phyloP scores from a whole-genome alignment of 1,140 invertebrate species.

The Antheraea pernyi region DNA sequence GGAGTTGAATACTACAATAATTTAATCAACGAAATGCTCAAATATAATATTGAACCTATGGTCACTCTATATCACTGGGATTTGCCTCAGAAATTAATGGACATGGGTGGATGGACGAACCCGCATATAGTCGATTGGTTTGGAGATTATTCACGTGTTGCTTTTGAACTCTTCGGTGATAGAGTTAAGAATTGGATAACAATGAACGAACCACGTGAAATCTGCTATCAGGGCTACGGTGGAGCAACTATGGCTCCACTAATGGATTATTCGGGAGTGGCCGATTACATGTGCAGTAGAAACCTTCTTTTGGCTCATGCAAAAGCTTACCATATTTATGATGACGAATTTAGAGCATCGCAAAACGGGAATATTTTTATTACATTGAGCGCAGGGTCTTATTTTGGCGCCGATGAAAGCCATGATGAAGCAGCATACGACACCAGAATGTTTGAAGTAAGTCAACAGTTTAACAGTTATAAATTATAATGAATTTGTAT shows the following conservation, averaged over 20 bases:
- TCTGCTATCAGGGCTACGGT: slow-evolving; percentile 81
- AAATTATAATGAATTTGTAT: too few relatives aligned
- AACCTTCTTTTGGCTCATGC: slow-evolving; percentile 54
- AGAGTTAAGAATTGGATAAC: slow-evolving; percentile 84
- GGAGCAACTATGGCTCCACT: slow-evolving; percentile 69
- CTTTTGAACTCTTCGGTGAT: slow-evolving; percentile 81
- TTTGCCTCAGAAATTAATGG: slow-evolving; percentile 81
- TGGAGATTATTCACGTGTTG: slow-evolving; percentile 80
- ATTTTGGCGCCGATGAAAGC: slow-evolving; percentile 62
- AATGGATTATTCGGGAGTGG: slow-evolving; percentile 72
- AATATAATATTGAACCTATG: slow-evolving; percentile 77
- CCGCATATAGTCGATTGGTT: slow-evolving; percentile 81
- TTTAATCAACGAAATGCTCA: slow-evolving; percentile 80
- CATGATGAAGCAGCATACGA: slow-evolving; percentile 74
- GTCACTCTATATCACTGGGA: slow-evolving; percentile 85
- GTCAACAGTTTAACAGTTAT: slow-evolving; percentile 5
- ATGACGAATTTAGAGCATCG: slow-evolving; percentile 45
- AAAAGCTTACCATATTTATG: slow-evolving; percentile 81
- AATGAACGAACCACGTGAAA: slow-evolving; percentile 84
- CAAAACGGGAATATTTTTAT: slow-evolving; percentile 77
- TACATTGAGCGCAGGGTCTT: slow-evolving; percentile 71
- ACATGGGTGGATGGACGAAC: slow-evolving; percentile 84
- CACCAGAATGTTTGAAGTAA: slow-evolving; percentile 67
- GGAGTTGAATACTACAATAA: slow-evolving; percentile 83
- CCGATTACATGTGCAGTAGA: slow-evolving; percentile 72